These are phyloP conservation scores for Cremastinae sp. DNA, from an alignment of 2,888 invertebrate genomes.

Conservation along the genomic window DNA sequence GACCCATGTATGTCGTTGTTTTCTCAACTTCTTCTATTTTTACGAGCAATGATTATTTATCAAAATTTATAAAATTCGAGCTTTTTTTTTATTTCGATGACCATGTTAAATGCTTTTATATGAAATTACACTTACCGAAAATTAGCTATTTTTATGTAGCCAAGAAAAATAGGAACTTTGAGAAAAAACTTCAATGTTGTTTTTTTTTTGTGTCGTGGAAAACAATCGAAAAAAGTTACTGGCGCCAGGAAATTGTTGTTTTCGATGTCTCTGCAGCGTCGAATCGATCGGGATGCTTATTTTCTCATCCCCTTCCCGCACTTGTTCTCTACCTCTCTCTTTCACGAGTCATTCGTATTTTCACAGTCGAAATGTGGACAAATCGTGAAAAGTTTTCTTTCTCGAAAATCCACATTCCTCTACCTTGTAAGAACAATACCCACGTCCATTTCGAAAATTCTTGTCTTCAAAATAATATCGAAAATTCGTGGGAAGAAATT, in stretches of 20 bases:
- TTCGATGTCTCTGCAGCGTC: constrained; percentile 32
- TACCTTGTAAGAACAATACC: too few species aligned
- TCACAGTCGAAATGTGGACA: constrained; percentile 35
- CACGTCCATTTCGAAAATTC: too few species aligned
- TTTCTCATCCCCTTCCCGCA: constrained; percentile 19
- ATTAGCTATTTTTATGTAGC: background rate
- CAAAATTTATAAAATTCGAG: too few species aligned
- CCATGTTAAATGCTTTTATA: too few species aligned
- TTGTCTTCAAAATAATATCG: background rate
- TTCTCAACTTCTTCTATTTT: too few species aligned
- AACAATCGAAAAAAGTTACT: constrained; percentile 45
- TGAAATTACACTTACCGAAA: background rate
- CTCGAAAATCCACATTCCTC: background rate
- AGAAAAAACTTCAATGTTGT: background rate
- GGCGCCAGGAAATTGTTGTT: constrained; percentile 60
- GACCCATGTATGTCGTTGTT: too few species aligned
- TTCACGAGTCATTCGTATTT: constrained; percentile 42
- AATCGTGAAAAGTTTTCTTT: background rate
- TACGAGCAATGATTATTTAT: too few species aligned
- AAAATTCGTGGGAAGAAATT: too few species aligned
- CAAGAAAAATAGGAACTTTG: background rate
- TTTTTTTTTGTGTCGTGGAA: background rate
- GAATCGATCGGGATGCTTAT: constrained; percentile 6
- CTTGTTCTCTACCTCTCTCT: constrained; percentile 18
- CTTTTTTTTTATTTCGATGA: too few species aligned